A percentile compares a stretch with the other conserved stretches of the same genome.
phyloP scores from a whole-genome alignment of 2,113 vertebrate species.

The Seriola rivoliana region DNA sequence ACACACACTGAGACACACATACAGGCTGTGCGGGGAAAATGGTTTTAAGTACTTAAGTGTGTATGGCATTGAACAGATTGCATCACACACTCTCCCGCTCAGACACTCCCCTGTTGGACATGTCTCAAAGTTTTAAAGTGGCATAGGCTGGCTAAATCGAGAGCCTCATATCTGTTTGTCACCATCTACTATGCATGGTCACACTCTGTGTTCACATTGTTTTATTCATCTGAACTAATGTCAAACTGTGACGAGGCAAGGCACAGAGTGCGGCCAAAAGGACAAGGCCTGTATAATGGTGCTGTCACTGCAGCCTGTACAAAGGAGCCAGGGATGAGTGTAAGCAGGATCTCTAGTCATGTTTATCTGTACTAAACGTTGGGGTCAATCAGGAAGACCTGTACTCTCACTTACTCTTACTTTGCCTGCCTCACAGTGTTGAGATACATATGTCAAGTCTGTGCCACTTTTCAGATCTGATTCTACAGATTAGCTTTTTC shows the following conservation, averaged over 20 bases:
- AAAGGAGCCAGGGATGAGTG: not conserved
- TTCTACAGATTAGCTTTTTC: constrained; percentile 23
- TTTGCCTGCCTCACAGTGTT: not conserved
- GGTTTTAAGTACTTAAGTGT: constrained; percentile 58
- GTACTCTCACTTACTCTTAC: constrained; percentile 3
- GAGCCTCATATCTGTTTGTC: constrained; percentile 66
- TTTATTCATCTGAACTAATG: constrained; percentile 62
- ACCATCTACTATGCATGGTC: constrained; percentile 68
- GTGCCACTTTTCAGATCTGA: constrained; percentile 4
- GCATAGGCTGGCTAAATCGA: constrained; percentile 39
- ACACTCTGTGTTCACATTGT: constrained; percentile 40
- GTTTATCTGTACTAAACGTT: not conserved
- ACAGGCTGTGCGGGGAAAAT: constrained; percentile 39
- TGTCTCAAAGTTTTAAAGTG: constrained; percentile 49
- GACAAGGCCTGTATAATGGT: constrained; percentile 16
- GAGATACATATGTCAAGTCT: not conserved
- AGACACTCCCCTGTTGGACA: constrained; percentile 48
- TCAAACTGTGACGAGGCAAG: constrained; percentile 24
- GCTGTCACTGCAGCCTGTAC: constrained; percentile 12
- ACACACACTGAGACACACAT: constrained; percentile 45
- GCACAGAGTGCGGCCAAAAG: constrained; percentile 27
- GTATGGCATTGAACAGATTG: constrained; percentile 43
- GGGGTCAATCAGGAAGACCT: not conserved
- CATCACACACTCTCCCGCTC: constrained; percentile 26
- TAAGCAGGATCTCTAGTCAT: not conserved